phyloP scores from a whole-genome alignment of 2,888 invertebrate species.

The Metalampra italica region DNA sequence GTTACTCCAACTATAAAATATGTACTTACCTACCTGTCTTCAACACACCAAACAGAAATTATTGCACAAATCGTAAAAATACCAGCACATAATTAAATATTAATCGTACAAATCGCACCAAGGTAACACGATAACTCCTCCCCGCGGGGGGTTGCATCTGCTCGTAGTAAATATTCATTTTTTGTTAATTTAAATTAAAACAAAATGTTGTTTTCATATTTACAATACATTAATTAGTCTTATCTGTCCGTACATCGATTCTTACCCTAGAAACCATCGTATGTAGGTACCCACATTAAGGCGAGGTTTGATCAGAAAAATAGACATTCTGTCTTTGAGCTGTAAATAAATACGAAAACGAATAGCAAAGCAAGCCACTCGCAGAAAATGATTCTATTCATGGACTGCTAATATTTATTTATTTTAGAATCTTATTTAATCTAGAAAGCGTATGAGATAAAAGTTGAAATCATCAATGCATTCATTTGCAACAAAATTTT shows the following conservation, averaged over 20 bases:
- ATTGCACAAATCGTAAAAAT: not conserved
- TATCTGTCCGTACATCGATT: constrained; percentile 26
- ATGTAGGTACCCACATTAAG: not conserved
- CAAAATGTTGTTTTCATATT: constrained; percentile 34
- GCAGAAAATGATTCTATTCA: too few species aligned
- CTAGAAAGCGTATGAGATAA: too few species aligned
- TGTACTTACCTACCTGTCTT: too few species aligned
- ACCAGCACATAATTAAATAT: not conserved
- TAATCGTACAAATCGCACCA: not conserved
- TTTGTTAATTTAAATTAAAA: constrained; percentile 28
- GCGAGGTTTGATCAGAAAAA: not conserved
- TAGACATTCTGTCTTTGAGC: too few species aligned
- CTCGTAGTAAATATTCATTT: constrained; percentile 20
- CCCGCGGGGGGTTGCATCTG: constrained; percentile 26
- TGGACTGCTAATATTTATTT: too few species aligned
- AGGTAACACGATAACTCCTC: not conserved
- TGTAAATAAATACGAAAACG: too few species aligned
- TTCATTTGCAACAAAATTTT: too few species aligned
- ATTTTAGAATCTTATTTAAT: too few species aligned
- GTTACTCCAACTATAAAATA: too few species aligned
- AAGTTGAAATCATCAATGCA: too few species aligned
- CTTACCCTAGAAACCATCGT: constrained; percentile 1
- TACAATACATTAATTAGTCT: constrained; percentile 43
- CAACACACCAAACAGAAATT: too few species aligned
- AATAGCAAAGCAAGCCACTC: too few species aligned